Evolutionary conservation across 2,113 vertebrate genomes (phyloP).

Genomic region (Rhynchomys soricoides): DNA sequence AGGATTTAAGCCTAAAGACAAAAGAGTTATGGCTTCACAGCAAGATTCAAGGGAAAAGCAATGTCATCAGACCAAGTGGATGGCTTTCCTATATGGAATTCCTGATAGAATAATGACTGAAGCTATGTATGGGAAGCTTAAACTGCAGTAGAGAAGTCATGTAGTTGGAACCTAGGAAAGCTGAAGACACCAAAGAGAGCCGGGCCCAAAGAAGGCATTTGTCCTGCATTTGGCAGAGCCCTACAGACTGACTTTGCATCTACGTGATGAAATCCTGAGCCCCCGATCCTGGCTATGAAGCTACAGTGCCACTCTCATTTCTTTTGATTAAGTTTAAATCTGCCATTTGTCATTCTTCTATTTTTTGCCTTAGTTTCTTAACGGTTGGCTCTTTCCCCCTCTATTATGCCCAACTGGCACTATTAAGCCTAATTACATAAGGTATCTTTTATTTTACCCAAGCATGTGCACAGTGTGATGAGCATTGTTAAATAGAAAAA

Average conservation of each 20-base stretch:
- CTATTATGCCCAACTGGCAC: background rate
- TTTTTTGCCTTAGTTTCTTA: background rate
- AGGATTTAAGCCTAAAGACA: background rate
- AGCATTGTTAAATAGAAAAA: background rate
- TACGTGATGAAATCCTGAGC: background rate
- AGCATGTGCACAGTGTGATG: background rate
- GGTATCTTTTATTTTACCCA: background rate
- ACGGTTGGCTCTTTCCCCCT: background rate
- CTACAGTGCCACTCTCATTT: background rate
- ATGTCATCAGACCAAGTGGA: background rate
- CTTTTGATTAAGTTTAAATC: background rate
- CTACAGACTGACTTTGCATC: background rate
- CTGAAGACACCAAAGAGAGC: background rate
- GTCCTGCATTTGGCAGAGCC: background rate
- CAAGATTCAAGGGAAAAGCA: background rate
- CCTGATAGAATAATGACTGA: background rate
- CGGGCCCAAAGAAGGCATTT: background rate
- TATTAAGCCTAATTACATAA: background rate
- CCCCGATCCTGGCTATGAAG: background rate
- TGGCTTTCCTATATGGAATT: background rate
- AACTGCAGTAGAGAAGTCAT: background rate
- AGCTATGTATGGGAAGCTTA: background rate
- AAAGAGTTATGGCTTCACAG: background rate
- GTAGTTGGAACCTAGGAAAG: background rate
- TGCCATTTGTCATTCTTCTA: background rate